Percentiles rank a stretch among this genome's conserved stretches.
Conservation (phyloP, 2,113 vertebrate species). For the Platycercus adscitus region DNA sequence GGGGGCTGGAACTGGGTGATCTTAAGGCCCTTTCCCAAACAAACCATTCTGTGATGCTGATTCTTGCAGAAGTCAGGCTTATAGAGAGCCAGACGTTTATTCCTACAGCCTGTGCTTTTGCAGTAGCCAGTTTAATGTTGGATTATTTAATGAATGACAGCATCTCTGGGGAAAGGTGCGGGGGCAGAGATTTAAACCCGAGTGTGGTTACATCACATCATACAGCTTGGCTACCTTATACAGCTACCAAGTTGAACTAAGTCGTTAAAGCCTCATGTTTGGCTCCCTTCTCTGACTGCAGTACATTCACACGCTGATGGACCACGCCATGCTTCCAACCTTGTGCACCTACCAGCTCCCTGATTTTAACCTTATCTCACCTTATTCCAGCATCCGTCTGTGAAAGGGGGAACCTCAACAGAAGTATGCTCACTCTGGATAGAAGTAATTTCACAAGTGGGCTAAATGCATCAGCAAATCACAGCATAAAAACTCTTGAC, state of each 20-base stretch:
- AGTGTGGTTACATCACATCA: not conserved
- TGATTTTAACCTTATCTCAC: not conserved
- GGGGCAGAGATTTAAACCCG: not conserved
- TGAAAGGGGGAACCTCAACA: not conserved
- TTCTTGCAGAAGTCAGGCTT: not conserved
- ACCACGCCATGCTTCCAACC: not conserved
- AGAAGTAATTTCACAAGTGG: not conserved
- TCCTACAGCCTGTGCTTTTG: not conserved
- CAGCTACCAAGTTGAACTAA: not conserved
- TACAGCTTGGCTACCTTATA: not conserved
- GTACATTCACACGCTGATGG: not conserved
- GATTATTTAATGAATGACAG: not conserved
- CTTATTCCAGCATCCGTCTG: not conserved
- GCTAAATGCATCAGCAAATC: not conserved
- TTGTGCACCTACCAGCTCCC: not conserved
- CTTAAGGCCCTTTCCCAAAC: not conserved
- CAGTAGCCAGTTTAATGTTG: not conserved
- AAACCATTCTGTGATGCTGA: not conserved
- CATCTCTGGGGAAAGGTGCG: not conserved
- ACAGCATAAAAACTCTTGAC: accelerated
- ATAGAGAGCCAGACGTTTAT: not conserved
- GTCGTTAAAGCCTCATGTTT: not conserved
- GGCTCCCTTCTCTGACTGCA: not conserved
- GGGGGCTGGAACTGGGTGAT: not conserved
- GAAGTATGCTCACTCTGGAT: not conserved